phyloP scores from a whole-genome alignment of 2,797 vertebrate species.

The Anguilla marmorata region DNA sequence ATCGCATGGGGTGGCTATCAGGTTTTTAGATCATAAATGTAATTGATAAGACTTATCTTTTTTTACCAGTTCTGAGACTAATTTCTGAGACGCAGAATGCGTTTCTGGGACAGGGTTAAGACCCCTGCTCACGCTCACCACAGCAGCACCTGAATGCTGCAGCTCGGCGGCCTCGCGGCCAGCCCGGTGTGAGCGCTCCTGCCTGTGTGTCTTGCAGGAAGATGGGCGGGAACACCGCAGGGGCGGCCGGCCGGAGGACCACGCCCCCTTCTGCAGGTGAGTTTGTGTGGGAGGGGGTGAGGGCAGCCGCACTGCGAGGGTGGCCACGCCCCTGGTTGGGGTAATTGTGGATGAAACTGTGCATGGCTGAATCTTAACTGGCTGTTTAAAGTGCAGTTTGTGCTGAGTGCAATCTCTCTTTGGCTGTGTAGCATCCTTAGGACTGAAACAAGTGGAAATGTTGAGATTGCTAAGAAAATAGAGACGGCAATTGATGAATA shows the following conservation, averaged over 20 bases:
- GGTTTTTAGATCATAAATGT: too few relatives aligned
- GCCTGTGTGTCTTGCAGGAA: conserved; percentile 73
- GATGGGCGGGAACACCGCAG: conserved; percentile 78
- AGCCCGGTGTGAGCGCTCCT: background rate
- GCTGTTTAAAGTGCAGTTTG: background rate
- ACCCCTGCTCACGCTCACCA: background rate
- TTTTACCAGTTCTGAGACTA: too few relatives aligned
- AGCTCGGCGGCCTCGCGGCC: background rate
- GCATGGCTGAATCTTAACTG: too few relatives aligned
- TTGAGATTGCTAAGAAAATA: background rate
- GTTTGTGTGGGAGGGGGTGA: conserved; percentile 25
- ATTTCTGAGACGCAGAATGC: background rate
- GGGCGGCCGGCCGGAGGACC: conserved; percentile 84
- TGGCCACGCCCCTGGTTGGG: background rate
- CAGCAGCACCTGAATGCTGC: background rate
- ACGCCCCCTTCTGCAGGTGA: conserved; percentile 94
- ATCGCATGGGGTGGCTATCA: too few relatives aligned
- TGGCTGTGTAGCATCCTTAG: background rate
- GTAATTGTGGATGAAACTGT: too few relatives aligned
- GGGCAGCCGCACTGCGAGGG: background rate
- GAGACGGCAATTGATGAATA: background rate
- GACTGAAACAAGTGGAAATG: background rate
- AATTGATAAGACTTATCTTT: too few relatives aligned
- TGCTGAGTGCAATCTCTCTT: background rate
- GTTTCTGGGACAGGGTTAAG: background rate